Base-by-base conservation (phyloP, 1,140 invertebrate genomes). In the Parasteatoda tepidariorum region DNA sequence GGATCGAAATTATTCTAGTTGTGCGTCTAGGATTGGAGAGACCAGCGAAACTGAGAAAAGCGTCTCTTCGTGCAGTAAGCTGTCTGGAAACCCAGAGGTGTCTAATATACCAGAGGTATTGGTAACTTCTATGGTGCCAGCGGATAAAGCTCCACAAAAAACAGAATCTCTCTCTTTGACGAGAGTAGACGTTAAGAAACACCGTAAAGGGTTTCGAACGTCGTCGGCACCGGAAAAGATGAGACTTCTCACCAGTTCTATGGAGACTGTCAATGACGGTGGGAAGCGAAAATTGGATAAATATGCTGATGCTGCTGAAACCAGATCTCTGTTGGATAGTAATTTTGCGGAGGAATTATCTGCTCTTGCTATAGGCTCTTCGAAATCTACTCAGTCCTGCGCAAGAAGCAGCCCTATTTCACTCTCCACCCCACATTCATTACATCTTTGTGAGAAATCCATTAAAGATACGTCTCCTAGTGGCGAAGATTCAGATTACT, bases 401-500 rank as follows among this genome's bases (percentile, higher is more conserved):
- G 62, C 71, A 26, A 38, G 83, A 34, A 79, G 55, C 24, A 85
- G 73, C 64, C 64, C 62, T 2, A 74, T 86, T n/a, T 86, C 85
- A 22, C 22, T 84, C 3, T 86, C 86, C 15, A 86, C 86, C 34
- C 86, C 86, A 24, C 85, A 86, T 82, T 86, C 86, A 18, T 54
- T 86, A 28, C 86, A 86, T 74, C 61, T 86, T 7, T 85, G 84
- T 82, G 86, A 86, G 33, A 68, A 48, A 75, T 62, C 61, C 33
- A 70, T 54, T 61, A 84, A 84, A 85, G 85, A 86, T 83, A 81
- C 73, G 18, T 83, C 85, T 22, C 85, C 86, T 22, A 59, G 81
- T 48, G 85, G 85, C 11, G 85, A 86, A 26, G 86, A 86, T 28
- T 86, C 86, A 18, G 86, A 86, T 75, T 86, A 86, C 57, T 86